Evolutionary conservation across 1,140 invertebrate species (phyloP), one percentile per base, ranked within the genome.

Genomic region (Hydropsyche tenuis): DNA sequence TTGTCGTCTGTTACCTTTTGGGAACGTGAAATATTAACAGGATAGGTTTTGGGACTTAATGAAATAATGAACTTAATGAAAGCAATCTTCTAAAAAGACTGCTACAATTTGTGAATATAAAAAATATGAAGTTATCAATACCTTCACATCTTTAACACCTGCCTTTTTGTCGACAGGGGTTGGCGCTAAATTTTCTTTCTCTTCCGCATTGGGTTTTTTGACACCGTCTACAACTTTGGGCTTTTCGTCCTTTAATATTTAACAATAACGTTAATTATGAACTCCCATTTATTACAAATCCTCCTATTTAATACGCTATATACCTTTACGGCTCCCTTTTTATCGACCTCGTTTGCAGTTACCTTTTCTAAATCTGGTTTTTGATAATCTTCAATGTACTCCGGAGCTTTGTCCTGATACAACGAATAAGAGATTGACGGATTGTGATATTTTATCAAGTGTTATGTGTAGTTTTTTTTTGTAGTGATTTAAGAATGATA

Each of bases 171-270:
- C 65, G 69, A 79, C 73, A n/a, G 84, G 83, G 69, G 83, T 85
- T 23, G 83, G 84, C n/a, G 83, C 78, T 48, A 85, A 81, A 75
- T 86, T 86, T 76, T 87, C 85, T 75, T 87, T 89, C 81, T 89
- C 90, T 78, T 91, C 89, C 16, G 90, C 84, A 12, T 90, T 89
- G 5, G 89, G 83, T 68, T 89, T 86, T 72, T 90, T 89, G 76
- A 90, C 90, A 20, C 69, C 63, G 9, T 63, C 73, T 11, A 75
- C 60, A 14, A 23, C 18, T 30, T 56, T 60, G 18, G 27, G 27
- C 3, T 20, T 53, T 22, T 60, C 68, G 5, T 22, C 48, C 51
- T 70, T 70, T 56, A 65, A 60, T 60, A 22, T 60, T 60, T 11
- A 23, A 60, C 25, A 60, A 60, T 12, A 60, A 53, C 30, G 30